These are phyloP conservation scores for Tribolium freemani DNA, from an alignment of 2,888 invertebrate species.

Conservation along the genomic window DNA sequence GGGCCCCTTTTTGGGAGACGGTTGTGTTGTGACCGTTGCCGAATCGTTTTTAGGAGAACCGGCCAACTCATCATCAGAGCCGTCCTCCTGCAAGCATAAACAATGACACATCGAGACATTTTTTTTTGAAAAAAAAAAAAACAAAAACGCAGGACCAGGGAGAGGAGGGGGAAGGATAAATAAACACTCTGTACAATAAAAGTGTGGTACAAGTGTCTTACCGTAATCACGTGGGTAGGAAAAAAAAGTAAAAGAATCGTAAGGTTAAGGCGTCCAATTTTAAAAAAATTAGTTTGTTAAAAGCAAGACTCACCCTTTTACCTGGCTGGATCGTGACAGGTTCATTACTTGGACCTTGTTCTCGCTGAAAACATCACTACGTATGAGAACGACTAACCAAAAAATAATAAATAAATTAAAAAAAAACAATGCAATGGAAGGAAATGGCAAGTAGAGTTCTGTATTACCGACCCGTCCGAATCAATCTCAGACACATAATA, in stretches of 20 bases:
- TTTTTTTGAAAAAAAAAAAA: slow-evolving; percentile 23
- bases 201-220: neutral
- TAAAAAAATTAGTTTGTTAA: neutral
- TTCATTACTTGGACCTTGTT: slow-evolving; percentile 60
- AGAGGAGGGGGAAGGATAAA: neutral
- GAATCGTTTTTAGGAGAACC: slow-evolving; percentile 69
- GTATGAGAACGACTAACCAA: slow-evolving; percentile 59
- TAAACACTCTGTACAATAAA: neutral
- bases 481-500: no score
- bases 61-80: slow-evolving; percentile 60
- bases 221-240: neutral
- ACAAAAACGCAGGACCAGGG: neutral
- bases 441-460: neutral
- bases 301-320: slow-evolving; percentile 61
- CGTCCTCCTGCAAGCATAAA: slow-evolving; percentile 63
- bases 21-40: slow-evolving; percentile 68
- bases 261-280: neutral
- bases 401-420: slow-evolving; percentile 46
- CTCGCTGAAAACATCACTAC: slow-evolving; percentile 65
- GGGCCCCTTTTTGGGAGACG: slow-evolving; percentile 66
- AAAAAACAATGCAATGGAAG: slow-evolving; percentile 28
- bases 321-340: slow-evolving; percentile 59
- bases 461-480: no score
- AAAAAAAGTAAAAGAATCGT: no score
- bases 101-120: neutral